phyloP scores from a whole-genome alignment of 2,888 invertebrate species.

The Orthosia cruda region DNA sequence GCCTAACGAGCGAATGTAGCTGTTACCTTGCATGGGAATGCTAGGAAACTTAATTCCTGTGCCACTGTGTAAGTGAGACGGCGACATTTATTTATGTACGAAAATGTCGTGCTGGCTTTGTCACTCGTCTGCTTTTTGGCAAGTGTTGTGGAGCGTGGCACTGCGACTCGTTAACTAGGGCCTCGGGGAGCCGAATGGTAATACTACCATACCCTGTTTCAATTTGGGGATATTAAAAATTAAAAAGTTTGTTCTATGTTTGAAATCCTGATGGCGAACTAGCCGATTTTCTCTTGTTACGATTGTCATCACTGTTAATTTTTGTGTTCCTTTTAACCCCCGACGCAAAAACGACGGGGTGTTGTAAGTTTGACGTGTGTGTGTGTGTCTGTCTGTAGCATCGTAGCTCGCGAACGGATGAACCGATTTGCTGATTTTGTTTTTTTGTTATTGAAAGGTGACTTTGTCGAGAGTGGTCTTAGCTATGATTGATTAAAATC shows the following conservation, averaged over 20 bases:
- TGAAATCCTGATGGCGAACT: background rate
- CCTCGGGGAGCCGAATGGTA: constrained; percentile 49
- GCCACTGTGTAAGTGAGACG: constrained; percentile 44
- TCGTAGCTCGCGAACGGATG: too few relatives aligned
- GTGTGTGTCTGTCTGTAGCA: too few relatives aligned
- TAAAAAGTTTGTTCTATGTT: background rate
- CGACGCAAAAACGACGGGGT: too few relatives aligned
- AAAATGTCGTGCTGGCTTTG: constrained; percentile 25
- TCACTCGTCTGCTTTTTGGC: constrained; percentile 53
- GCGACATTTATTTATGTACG: constrained; percentile 20
- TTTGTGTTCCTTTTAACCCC: too few relatives aligned
- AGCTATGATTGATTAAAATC: too few relatives aligned
- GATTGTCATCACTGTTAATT: background rate
- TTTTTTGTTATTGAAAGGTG: too few relatives aligned
- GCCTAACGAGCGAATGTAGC: constrained; percentile 67
- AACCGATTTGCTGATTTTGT: too few relatives aligned
- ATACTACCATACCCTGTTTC: constrained; percentile 48
- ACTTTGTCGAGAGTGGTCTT: too few relatives aligned
- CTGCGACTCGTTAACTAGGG: constrained; percentile 62
- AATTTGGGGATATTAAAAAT: constrained; percentile 40
- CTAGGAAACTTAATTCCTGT: constrained; percentile 46
- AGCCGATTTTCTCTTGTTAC: too few relatives aligned
- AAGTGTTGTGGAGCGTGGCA: constrained; percentile 48
- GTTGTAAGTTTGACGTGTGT: too few relatives aligned
- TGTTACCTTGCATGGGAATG: constrained; percentile 48